phyloP scores from a whole-genome alignment of 2,113 vertebrate genomes.

The western clawed frog (Xenopus tropicalis) region DNA sequence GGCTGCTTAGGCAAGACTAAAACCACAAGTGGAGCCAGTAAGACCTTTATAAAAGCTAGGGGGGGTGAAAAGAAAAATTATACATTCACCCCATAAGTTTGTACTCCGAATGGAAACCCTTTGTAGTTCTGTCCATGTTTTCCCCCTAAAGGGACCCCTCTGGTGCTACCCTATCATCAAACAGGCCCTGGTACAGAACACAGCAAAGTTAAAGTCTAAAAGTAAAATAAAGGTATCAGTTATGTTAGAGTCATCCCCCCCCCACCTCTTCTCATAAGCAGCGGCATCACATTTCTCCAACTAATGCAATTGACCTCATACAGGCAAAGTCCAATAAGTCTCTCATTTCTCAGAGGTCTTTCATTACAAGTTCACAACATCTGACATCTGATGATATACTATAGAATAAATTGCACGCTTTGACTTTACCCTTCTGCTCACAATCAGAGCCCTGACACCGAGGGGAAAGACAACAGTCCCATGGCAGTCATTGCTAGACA shows the following conservation, averaged over 20 bases:
- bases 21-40: too few species aligned
- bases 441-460: background rate
- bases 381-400: constrained; percentile 11
- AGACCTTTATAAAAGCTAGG: too few species aligned
- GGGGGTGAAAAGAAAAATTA: too few species aligned
- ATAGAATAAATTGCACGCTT: constrained; percentile 2
- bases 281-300: constrained; percentile 9
- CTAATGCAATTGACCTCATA: constrained; percentile 7
- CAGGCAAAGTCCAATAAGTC: constrained; percentile 11
- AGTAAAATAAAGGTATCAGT: background rate
- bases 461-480: background rate
- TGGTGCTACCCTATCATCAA: too few species aligned
- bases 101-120: too few species aligned
- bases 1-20: too few species aligned
- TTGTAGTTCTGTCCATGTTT: too few species aligned
- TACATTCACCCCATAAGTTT: too few species aligned
- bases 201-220: background rate
- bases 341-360: constrained; percentile 22
- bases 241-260: background rate
- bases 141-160: too few species aligned
- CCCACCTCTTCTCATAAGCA: background rate
- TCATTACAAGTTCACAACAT: constrained; percentile 3
- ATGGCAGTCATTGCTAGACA: background rate
- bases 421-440: constrained; percentile 14
- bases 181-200: too few species aligned